Evolutionary conservation across 1,140 invertebrate genomes (phyloP).

Genomic region (Lutraria rhynchaena): DNA sequence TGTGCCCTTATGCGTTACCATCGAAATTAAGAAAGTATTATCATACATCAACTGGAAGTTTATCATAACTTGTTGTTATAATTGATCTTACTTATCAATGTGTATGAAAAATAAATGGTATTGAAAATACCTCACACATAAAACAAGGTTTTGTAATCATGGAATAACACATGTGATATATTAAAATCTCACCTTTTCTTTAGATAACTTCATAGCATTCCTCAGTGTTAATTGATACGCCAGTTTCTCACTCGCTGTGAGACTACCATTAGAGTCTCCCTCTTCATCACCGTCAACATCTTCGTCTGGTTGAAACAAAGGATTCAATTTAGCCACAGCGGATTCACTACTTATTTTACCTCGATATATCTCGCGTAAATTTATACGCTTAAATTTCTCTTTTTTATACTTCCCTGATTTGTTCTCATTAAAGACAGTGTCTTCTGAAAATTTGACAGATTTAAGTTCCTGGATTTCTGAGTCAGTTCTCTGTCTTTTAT

Average conservation of each 20-base stretch:
- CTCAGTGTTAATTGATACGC: constrained; percentile 45
- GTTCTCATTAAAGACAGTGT: constrained; percentile 68
- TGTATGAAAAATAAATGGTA: too few relatives aligned
- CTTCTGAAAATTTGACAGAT: constrained; percentile 67
- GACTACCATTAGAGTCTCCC: constrained; percentile 31
- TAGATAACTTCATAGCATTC: constrained; percentile 29
- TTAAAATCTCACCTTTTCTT: constrained; percentile 20
- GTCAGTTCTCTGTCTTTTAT: constrained; percentile 18
- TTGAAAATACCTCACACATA: too few relatives aligned
- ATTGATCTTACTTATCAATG: too few relatives aligned
- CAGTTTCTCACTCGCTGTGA: constrained; percentile 63
- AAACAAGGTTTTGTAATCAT: too few relatives aligned
- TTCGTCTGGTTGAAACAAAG: constrained; percentile 58
- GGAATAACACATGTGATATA: too few relatives aligned
- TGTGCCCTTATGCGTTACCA: too few relatives aligned
- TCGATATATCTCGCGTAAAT: constrained; percentile 53
- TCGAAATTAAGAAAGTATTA: too few relatives aligned
- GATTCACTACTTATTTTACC: constrained; percentile 58
- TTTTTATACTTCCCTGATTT: constrained; percentile 65
- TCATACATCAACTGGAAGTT: too few relatives aligned
- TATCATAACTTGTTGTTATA: too few relatives aligned
- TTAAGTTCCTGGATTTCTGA: constrained; percentile 61
- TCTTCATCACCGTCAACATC: background rate
- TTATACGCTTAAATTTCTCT: constrained; percentile 58
- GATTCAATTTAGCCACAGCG: constrained; percentile 62